phyloP scores from a whole-genome alignment of 2,113 vertebrate species.

The Callipepla squamata region DNA sequence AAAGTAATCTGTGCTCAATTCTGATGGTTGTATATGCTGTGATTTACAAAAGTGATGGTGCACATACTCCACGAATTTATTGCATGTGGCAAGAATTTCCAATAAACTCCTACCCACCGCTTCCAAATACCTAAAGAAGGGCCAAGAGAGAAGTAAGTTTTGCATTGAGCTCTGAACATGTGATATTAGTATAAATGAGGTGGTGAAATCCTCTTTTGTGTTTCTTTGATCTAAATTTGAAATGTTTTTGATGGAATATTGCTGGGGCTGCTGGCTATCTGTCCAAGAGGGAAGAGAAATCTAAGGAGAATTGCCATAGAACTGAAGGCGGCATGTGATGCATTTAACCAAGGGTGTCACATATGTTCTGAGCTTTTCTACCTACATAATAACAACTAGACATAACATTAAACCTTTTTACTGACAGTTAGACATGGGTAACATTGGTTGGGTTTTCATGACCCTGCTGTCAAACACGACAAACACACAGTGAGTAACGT shows the following conservation, averaged over 20 bases:
- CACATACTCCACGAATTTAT: background rate
- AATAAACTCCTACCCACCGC: background rate
- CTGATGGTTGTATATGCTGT: background rate
- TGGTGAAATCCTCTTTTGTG: background rate
- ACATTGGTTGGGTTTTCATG: background rate
- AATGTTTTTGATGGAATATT: background rate
- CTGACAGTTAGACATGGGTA: background rate
- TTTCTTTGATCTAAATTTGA: background rate
- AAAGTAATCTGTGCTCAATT: background rate
- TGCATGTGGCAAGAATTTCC: background rate
- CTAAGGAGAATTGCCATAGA: background rate
- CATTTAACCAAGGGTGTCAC: background rate
- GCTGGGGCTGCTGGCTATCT: background rate
- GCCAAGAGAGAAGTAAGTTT: background rate
- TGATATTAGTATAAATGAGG: background rate
- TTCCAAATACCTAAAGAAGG: background rate
- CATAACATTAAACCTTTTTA: background rate
- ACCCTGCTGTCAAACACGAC: background rate
- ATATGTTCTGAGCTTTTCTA: background rate
- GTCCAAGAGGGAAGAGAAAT: background rate
- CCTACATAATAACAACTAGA: background rate
- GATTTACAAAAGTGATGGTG: background rate
- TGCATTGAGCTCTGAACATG: background rate
- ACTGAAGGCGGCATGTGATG: background rate
- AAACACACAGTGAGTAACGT: background rate